These are phyloP conservation scores for Lasioglossum albipes DNA, from an alignment of 1,140 invertebrate genomes.

Conservation along the genomic window DNA sequence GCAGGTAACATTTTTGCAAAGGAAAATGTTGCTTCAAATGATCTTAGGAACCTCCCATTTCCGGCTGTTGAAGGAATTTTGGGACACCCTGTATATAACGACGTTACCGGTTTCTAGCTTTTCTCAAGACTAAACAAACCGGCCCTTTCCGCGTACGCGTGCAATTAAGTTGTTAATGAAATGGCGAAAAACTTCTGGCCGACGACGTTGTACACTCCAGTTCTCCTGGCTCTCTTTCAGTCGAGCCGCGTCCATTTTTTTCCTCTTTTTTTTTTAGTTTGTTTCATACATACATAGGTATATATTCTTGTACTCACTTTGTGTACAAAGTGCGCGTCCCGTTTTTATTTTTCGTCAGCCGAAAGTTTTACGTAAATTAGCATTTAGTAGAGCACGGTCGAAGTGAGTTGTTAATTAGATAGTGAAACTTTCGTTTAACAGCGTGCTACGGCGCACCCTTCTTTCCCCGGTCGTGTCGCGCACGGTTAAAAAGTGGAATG, in stretches of 20 bases:
- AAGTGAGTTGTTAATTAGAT: slow-evolving; percentile 23
- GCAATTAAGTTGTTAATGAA: not conserved
- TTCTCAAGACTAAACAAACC: not conserved
- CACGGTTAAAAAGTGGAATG: not conserved
- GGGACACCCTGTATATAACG: too few species aligned
- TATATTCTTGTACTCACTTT: not conserved
- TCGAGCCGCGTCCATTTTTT: not conserved
- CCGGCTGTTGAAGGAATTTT: too few species aligned
- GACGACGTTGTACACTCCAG: too few species aligned
- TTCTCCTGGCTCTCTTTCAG: not conserved
- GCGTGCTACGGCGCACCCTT: not conserved
- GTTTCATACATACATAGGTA: not conserved
- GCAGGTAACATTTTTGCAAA: too few species aligned
- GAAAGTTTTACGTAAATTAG: slow-evolving; percentile 16
- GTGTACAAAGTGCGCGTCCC: not conserved
- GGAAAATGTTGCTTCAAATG: too few species aligned
- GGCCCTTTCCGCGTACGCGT: too few species aligned
- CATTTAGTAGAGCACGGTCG: not conserved
- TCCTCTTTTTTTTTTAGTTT: too few species aligned
- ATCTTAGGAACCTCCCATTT: too few species aligned
- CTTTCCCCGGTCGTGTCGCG: not conserved
- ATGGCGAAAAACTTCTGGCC: not conserved
- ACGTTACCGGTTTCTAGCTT: not conserved
- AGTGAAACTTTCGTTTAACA: slow-evolving; percentile 25
- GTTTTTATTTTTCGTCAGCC: not conserved